phyloP scores from a whole-genome alignment of 2,888 invertebrate genomes.

The Oxytorus armatus region DNA sequence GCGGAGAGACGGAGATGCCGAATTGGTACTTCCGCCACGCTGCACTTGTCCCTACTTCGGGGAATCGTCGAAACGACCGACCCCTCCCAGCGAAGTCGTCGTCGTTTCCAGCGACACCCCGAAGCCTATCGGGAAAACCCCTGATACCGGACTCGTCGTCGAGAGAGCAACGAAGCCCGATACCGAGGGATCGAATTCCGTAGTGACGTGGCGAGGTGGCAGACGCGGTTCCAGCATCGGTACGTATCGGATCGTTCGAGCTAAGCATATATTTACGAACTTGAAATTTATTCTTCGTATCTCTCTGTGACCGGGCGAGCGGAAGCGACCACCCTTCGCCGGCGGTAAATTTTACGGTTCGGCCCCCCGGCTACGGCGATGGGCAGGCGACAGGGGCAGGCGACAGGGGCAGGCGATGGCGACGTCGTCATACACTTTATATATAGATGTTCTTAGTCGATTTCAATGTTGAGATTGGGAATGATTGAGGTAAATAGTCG shows the following conservation, averaged over 20 bases:
- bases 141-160: slow-evolving; percentile 65
- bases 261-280: not conserved
- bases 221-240: slow-evolving; percentile 91
- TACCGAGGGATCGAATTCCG: slow-evolving; percentile 82
- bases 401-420: no score
- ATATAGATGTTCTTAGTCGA: no score
- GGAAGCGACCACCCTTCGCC: no score
- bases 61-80: slow-evolving; percentile 86
- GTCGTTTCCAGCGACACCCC: slow-evolving; percentile 86
- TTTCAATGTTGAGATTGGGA: no score
- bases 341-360: no score
- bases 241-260: slow-evolving; percentile 80
- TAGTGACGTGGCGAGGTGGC: slow-evolving; percentile 91
- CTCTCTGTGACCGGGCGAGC: no score
- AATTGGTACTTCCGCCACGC: slow-evolving; percentile 89
- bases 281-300: no score
- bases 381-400: no score
- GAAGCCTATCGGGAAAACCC: slow-evolving; percentile 76
- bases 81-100: slow-evolving; percentile 85
- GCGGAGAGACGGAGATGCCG: no score
- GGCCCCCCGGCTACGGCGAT: no score
- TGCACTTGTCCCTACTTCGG: slow-evolving; percentile 94
- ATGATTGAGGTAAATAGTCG: no score
- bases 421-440: no score
- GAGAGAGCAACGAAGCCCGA: slow-evolving; percentile 81